A percentile compares a stretch with the other conserved stretches of the same genome.
These are phyloP conservation scores for Papilio machaon DNA, from an alignment of 1,140 invertebrate species.

Conservation along the genomic window DNA sequence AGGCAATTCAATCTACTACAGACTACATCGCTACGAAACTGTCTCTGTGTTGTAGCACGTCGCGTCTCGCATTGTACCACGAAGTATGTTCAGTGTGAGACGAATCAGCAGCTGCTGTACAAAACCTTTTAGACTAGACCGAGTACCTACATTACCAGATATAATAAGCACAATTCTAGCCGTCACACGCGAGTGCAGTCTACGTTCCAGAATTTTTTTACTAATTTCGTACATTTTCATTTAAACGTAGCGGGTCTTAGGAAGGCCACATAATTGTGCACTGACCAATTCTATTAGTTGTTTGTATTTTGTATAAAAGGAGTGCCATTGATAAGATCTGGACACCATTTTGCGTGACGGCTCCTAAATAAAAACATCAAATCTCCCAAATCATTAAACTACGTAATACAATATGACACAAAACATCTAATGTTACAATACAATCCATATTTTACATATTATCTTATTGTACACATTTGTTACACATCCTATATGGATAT, in stretches of 20 bases:
- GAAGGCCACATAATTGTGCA: too few relatives aligned
- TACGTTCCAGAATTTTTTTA: too few relatives aligned
- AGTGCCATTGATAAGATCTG: not conserved
- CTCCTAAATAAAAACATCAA: slow-evolving; percentile 44
- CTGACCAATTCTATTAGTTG: too few relatives aligned
- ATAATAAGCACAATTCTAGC: slow-evolving; percentile 8
- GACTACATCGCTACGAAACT: slow-evolving; percentile 19
- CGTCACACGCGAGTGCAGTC: not conserved
- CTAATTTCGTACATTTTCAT: too few relatives aligned
- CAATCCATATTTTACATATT: slow-evolving; percentile 68
- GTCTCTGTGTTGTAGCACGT: not conserved
- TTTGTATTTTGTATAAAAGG: too few relatives aligned
- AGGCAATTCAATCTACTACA: not conserved
- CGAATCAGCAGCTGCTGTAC: not conserved
- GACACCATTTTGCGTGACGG: slow-evolving; percentile 41
- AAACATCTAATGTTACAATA: slow-evolving; percentile 64
- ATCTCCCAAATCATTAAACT: slow-evolving; percentile 49
- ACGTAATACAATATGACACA: slow-evolving; percentile 65
- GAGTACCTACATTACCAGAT: slow-evolving; percentile 7
- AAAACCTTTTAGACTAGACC: slow-evolving; percentile 29
- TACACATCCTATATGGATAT: slow-evolving; percentile 65
- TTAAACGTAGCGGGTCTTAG: too few relatives aligned
- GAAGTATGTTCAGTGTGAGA: not conserved
- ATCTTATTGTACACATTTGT: slow-evolving; percentile 66
- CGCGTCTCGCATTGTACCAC: not conserved